Evolutionary conservation across 2,888 invertebrate species (phyloP).

Genomic region (Scaptomyza reducta): DNA sequence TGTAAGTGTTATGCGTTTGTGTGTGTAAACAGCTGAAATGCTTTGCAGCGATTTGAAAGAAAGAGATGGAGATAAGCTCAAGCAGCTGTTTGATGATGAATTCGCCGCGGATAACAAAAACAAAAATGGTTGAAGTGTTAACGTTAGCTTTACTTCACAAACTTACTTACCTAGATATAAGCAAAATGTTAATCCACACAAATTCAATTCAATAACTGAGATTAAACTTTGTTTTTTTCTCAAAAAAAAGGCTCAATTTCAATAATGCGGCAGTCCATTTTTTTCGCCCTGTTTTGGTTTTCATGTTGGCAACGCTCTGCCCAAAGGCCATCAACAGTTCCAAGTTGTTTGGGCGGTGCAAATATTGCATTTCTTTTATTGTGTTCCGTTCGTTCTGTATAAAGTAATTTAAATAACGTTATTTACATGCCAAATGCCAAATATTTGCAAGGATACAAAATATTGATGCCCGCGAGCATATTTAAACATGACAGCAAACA

Average conservation of each 20-base stretch:
- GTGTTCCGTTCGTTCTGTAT: slow-evolving; percentile 25
- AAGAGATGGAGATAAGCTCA: not conserved
- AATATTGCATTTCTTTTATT: slow-evolving; percentile 51
- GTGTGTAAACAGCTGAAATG: not conserved
- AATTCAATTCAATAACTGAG: slow-evolving; percentile 47
- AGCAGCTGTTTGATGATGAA: not conserved
- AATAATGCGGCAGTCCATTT: slow-evolving; percentile 28
- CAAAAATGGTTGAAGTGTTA: too few species aligned
- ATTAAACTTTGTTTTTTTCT: slow-evolving; percentile 19
- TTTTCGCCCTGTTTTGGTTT: slow-evolving; percentile 6
- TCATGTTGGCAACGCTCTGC: slow-evolving; percentile 8
- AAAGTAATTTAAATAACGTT: slow-evolving; percentile 73
- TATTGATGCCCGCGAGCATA: slow-evolving; percentile 74
- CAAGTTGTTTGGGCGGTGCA: slow-evolving; percentile 52
- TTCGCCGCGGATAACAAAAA: too few species aligned
- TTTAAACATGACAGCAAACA: slow-evolving; percentile 58
- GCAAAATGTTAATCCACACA: slow-evolving; percentile 1
- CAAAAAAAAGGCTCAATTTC: slow-evolving; percentile 39
- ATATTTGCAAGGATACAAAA: slow-evolving; percentile 69
- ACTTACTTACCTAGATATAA: too few species aligned
- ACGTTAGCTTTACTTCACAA: too few species aligned
- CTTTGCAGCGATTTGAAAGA: too few species aligned
- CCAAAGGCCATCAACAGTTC: slow-evolving; percentile 43
- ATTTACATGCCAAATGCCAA: slow-evolving; percentile 71
- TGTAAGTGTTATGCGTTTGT: not conserved